Evolutionary conservation across 23 tunicate genomes (phyloP).

Genomic region (Phallusia fumigata): DNA sequence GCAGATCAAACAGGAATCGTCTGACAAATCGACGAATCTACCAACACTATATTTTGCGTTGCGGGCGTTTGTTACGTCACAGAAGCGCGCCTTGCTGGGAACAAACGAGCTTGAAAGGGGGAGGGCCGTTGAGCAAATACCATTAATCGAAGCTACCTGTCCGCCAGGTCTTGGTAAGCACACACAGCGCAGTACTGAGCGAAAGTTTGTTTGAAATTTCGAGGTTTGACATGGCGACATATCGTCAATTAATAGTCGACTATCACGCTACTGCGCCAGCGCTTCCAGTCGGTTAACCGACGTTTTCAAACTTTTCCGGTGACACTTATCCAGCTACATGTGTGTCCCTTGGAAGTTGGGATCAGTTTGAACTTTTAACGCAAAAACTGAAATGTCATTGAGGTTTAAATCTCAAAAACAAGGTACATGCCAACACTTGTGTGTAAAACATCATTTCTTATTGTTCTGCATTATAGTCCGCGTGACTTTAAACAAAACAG

Average conservation of each 20-base stretch:
- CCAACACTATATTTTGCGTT: not conserved
- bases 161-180: not conserved
- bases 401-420: too few relatives aligned
- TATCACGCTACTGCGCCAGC: not conserved
- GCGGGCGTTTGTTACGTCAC: constrained; percentile 8
- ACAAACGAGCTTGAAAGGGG: constrained; percentile 1
- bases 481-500: too few relatives aligned
- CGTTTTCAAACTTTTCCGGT: too few relatives aligned
- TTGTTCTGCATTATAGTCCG: too few relatives aligned
- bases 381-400: too few relatives aligned
- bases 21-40: not conserved
- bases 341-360: too few relatives aligned
- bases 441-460: too few relatives aligned
- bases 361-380: too few relatives aligned
- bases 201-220: not conserved
- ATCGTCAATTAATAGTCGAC: not conserved
- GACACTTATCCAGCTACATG: too few relatives aligned
- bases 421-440: too few relatives aligned
- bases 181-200: not conserved
- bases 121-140: not conserved
- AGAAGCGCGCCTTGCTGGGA: not conserved
- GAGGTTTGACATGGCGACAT: not conserved
- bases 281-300: too few relatives aligned
- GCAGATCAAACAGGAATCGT: not conserved
- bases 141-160: constrained; percentile 15